A percentile compares a stretch with the other conserved stretches of the same genome.
Evolutionary conservation across 2,888 invertebrate species (phyloP).

Genomic region (Epirrita christyi): DNA sequence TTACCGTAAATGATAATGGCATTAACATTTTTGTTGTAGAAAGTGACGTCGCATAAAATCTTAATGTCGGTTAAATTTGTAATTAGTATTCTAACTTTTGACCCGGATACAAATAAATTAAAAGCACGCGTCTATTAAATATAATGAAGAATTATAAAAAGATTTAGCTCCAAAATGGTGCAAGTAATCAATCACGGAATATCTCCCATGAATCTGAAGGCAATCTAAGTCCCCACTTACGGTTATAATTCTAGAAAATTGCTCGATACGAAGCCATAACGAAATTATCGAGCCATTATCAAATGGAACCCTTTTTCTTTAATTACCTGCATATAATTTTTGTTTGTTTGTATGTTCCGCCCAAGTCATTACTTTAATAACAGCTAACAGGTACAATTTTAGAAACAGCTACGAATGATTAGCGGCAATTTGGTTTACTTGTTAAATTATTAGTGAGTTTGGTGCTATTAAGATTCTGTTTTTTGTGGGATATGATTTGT

Average conservation of each 20-base stretch:
- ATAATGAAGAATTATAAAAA: conserved; percentile 30
- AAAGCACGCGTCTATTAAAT: conserved; percentile 15
- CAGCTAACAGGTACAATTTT: conserved; percentile 64
- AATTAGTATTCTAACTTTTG: conserved; percentile 34
- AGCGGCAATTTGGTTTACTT: conserved; percentile 70
- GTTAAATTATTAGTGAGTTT: conserved; percentile 66
- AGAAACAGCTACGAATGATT: conserved; percentile 68
- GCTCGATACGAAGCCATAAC: conserved; percentile 61
- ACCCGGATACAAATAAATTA: conserved; percentile 23
- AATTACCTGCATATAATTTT: conserved; percentile 78
- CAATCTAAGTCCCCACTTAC: conserved; percentile 67
- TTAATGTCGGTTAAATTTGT: conserved; percentile 30
- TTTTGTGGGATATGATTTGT: conserved; percentile 44
- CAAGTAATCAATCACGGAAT: conserved; percentile 69
- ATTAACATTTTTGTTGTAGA: conserved; percentile 34
- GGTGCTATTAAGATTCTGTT: conserved; percentile 60
- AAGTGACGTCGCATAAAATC: conserved; percentile 33
- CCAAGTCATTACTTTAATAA: conserved; percentile 75
- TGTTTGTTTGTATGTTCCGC: conserved; percentile 76
- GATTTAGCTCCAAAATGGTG: conserved; percentile 40
- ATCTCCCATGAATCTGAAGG: conserved; percentile 59
- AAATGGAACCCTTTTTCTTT: conserved; percentile 80
- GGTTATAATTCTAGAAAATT: conserved; percentile 77
- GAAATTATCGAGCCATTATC: conserved; percentile 79
- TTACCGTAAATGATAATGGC: conserved; percentile 29